Base-by-base conservation (phyloP, 1,140 invertebrate species). In the Propsilocerus akamusi region DNA sequence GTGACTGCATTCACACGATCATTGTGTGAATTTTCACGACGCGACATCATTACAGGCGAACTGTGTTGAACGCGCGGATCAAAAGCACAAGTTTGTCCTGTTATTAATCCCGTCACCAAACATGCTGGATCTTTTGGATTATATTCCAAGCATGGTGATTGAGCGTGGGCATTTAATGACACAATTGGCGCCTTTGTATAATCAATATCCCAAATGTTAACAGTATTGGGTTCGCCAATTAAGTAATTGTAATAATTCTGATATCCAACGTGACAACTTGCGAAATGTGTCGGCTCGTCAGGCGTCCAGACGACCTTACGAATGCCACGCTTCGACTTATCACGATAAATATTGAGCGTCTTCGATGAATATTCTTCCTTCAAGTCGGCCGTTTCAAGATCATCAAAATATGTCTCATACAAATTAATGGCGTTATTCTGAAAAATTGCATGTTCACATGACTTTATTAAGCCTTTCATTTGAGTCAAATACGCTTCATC, bases 371-470 rank as follows among this genome's bases (percentile, higher is more conserved):
- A 75, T 52, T 70, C 70, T 57, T 80, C 76, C 4, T 77, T 67
- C 34, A 76, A 58, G 23, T 71, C 65, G 32, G 64, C 66, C 6
- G 65, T 58, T 50, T 72, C 66, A 46, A 77, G 67, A 49, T 78
- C 73, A 22, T 68, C 62, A 62, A 88, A 92, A 60, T 90, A 91
- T 52, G 86, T 76, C 64, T 90, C 75, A 61, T 92, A 94, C 57
- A 93, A 86, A 60, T 93, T 83, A 51, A 92, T 77, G 2, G 85
- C 82, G 65, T 90, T 93, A 62, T 95, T 95, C 68, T 93, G 86
- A 54, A 81, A 69, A 25, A 91, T 81, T 51, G 76, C 81, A 57
- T 84, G 78, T 61, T 87, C 78, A n/a, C 20, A 25, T 48, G 47
- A 26, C 24, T 48, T 51, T 22, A 17, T 41, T 7, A 65, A 46